Evolutionary conservation across 2,888 invertebrate species (phyloP).

Genomic region (Helicoverpa assulta): DNA sequence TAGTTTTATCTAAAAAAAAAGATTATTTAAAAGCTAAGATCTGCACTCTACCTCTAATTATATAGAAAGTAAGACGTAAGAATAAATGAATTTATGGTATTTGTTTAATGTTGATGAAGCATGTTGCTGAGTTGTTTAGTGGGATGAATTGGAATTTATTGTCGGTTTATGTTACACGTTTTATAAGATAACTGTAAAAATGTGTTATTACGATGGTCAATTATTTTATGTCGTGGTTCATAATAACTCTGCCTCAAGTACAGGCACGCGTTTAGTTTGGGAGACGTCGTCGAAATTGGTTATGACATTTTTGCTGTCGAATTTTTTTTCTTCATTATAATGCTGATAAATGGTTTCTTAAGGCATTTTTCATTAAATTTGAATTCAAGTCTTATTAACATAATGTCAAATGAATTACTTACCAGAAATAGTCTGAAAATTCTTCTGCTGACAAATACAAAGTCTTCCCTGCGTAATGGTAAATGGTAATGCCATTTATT

Average conservation of each 20-base stretch:
- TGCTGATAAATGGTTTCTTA: no score
- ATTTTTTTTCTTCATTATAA: no score
- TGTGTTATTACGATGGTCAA: not conserved
- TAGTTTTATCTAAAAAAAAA: no score
- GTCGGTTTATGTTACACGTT: not conserved
- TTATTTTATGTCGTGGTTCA: no score
- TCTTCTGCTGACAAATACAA: not conserved
- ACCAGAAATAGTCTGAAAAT: conserved; percentile 2
- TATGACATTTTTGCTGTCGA: not conserved
- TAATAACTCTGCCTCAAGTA: no score
- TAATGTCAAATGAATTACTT: conserved; percentile 2
- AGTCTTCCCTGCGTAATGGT: not conserved
- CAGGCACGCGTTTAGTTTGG: no score
- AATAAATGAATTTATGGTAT: not conserved
- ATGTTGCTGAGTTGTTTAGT: conserved; percentile 23
- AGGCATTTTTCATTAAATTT: not conserved
- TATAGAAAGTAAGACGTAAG: not conserved
- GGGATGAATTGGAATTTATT: conserved; percentile 3
- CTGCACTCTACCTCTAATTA: no score
- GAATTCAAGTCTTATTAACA: not conserved
- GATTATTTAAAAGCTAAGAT: no score
- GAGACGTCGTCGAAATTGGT: not conserved
- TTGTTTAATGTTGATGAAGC: not conserved
- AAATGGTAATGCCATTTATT: conserved; percentile 25
- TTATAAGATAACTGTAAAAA: not conserved